Base-by-base conservation (phyloP, 1,140 invertebrate species). In the Lordiphosa mommai region DNA sequence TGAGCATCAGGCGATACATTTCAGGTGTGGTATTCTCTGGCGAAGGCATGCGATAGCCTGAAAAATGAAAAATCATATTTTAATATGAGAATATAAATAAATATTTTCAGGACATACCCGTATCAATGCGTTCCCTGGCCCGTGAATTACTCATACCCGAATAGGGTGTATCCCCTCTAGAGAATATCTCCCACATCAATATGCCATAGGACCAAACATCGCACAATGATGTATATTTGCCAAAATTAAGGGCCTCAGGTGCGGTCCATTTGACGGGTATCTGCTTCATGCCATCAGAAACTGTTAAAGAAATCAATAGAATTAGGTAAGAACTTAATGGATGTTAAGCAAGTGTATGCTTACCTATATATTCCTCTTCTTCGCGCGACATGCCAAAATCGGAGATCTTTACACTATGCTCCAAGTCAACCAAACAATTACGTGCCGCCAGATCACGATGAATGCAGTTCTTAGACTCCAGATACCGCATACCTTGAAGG, bases 201-300 rank as follows among this genome's bases (percentile, higher is more conserved):
- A 99, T 95, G 12, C 97, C 97, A 89, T 97, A 99, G 84, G 96
- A 98, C 97, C 98, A 99, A n/a, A 99, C 96, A 90, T 99, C 98
- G 90, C 97, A 98, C 2, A 98, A 89, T 0, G 96, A 96, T n/a
- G 97, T 99, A 88, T 99, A 99, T 84, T 91, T 91, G 95, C 96
- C 97, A 90, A 97, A 98, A 90, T 98, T 98, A 9, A 99, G 90
- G 14, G 97, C 97, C 90, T 99, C 97, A 2, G 97, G 97, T 2
- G 97, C 97, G 1, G 97, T 98, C 97, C 97, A 99, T 89, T 99
- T 99, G 38, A 99, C 98, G 0, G 97, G 97, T 86, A 99, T 99
- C 91, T 99, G 97, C 90, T 99, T 98, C 95, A 99, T 97, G 14
- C 97, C 97, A 72, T 98, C 96, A 0, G 97, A 98, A 32, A 99